Conservation (phyloP, 2,888 invertebrate genomes). For the Brenthis ino region DNA sequence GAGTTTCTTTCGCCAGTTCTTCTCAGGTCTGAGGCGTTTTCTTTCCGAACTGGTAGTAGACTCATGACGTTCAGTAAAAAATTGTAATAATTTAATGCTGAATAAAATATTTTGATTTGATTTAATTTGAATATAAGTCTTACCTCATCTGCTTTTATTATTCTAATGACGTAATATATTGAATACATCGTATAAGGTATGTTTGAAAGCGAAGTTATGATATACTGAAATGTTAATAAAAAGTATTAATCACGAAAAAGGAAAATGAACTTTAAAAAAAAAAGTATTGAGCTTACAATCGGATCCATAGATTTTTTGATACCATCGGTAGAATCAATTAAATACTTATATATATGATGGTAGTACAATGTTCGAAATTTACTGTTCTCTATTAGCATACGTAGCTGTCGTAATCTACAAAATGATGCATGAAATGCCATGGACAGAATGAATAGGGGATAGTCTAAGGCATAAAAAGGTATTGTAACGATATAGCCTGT, state of each 20-base stretch:
- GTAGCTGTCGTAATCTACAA: constrained; percentile 1
- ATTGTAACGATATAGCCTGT: background rate
- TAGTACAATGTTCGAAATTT: background rate
- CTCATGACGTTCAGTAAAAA: too few relatives aligned
- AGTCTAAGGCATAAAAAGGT: background rate
- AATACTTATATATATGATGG: constrained; percentile 2
- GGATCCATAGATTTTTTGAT: constrained; percentile 3
- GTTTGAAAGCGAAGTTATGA: background rate
- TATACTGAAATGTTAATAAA: background rate
- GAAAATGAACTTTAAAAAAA: background rate
- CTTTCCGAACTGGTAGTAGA: too few relatives aligned
- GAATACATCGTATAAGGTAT: too few relatives aligned
- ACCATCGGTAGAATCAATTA: constrained; percentile 12
- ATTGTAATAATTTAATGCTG: too few relatives aligned
- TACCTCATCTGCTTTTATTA: too few relatives aligned
- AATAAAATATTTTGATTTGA: too few relatives aligned
- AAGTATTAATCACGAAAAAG: background rate
- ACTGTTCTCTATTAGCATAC: background rate
- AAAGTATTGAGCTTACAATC: constrained; percentile 3
- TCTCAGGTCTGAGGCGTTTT: too few relatives aligned
- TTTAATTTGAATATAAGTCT: too few relatives aligned
- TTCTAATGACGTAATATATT: too few relatives aligned
- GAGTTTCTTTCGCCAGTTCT: too few relatives aligned
- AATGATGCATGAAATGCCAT: background rate
- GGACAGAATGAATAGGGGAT: background rate